phyloP scores from a whole-genome alignment of 2,113 vertebrate genomes.

The Stegostoma tigrinum region DNA sequence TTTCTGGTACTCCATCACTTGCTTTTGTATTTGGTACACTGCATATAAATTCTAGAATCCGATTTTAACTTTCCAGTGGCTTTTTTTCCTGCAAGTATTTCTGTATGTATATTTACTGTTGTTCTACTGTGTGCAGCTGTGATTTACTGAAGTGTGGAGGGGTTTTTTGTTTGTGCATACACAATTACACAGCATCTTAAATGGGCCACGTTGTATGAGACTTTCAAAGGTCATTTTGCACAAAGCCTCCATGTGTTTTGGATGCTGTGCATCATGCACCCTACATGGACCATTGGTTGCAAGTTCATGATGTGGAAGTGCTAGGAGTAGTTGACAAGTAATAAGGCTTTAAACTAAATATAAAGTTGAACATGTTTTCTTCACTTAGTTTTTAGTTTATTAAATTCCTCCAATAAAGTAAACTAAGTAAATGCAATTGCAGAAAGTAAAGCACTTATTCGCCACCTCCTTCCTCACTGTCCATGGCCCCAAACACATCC shows the following conservation, averaged over 20 bases:
- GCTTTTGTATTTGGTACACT: background rate
- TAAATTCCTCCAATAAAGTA: too few species aligned
- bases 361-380: background rate
- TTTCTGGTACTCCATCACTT: background rate
- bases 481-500: too few species aligned
- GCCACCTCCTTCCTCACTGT: too few species aligned
- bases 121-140: background rate
- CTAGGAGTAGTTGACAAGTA: background rate
- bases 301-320: background rate
- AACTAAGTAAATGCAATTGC: too few species aligned
- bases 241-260: background rate
- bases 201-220: background rate
- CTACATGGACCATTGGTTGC: background rate
- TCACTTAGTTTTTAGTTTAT: background rate
- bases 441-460: too few species aligned
- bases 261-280: background rate
- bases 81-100: background rate
- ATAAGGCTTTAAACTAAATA: background rate
- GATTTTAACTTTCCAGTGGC: background rate
- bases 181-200: background rate
- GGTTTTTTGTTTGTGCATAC: background rate
- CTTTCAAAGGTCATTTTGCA: background rate
- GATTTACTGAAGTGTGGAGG: background rate
- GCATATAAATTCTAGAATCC: background rate
- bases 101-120: background rate